Conservation (phyloP, 2,888 invertebrate genomes). For the Pristionchus exspectatus region DNA sequence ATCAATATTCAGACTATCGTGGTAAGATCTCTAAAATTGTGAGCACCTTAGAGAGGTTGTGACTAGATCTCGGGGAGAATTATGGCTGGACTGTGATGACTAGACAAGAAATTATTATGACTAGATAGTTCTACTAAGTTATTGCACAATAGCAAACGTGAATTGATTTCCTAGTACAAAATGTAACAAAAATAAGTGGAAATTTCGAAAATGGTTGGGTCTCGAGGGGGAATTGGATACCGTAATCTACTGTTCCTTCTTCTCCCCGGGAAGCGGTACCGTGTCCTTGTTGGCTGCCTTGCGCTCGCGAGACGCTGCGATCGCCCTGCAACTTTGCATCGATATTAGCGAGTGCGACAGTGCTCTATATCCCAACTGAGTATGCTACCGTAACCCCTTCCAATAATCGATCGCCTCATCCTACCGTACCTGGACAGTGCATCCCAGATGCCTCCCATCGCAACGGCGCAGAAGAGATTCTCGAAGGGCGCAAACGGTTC, state of each 20-base stretch:
- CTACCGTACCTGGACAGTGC: constrained; percentile 83
- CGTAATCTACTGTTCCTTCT: constrained; percentile 70
- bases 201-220: neutral
- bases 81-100: constrained; percentile 15
- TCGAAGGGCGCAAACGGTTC: constrained; percentile 99
- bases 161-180: constrained; percentile 12
- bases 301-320: constrained; percentile 67
- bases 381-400: neutral
- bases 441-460: constrained; percentile 99
- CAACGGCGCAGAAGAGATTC: constrained; percentile 95
- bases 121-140: constrained; percentile 32
- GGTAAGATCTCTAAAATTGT: constrained; percentile 14
- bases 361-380: neutral
- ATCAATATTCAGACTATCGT: constrained; percentile 42
- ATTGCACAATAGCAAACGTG: constrained; percentile 1
- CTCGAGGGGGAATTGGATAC: constrained; percentile 12
- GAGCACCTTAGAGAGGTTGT: constrained; percentile 41
- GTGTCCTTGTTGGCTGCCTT: constrained; percentile 71
- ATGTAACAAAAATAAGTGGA: neutral
- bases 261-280: constrained; percentile 68
- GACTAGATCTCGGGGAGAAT: constrained; percentile 14
- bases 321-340: constrained; percentile 61
- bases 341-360: neutral
- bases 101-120: constrained; percentile 36
- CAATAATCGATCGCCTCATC: neutral